These are phyloP conservation scores for Plagodis dolabraria DNA, from an alignment of 2,888 invertebrate species.

Conservation along the genomic window DNA sequence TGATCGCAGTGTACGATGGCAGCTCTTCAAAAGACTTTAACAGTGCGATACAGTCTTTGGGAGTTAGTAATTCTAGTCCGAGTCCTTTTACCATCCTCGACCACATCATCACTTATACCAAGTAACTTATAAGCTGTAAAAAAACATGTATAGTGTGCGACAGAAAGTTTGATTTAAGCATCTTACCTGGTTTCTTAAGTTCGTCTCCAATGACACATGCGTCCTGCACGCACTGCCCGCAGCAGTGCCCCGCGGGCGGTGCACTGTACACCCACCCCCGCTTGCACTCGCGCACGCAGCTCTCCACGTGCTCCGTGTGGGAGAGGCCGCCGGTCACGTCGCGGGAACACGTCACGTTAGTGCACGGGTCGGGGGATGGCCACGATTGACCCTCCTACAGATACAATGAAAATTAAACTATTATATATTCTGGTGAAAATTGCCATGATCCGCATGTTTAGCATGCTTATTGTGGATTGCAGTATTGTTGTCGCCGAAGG, in stretches of 20 bases:
- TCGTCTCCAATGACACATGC: conserved; percentile 82
- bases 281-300: conserved; percentile 74
- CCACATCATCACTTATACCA: no score
- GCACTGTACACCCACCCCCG: conserved; percentile 84
- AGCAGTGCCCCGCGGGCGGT: conserved; percentile 79
- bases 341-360: conserved; percentile 76
- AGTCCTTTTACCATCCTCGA: no score
- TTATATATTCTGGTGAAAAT: neutral
- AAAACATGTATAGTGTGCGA: no score
- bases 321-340: conserved; percentile 66
- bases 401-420: neutral
- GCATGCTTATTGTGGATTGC: neutral
- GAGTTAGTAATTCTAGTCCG: no score
- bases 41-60: no score
- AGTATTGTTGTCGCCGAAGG: no score
- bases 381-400: conserved; percentile 78
- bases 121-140: no score
- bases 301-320: conserved; percentile 65
- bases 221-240: conserved; percentile 86
- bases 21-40: no score
- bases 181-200: conserved; percentile 62
- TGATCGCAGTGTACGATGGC: no score
- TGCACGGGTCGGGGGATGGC: conserved; percentile 82
- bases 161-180: neutral
- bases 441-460: neutral